Evolutionary conservation across 2,888 invertebrate species (phyloP).

Genomic region (Hyposoter didymator): DNA sequence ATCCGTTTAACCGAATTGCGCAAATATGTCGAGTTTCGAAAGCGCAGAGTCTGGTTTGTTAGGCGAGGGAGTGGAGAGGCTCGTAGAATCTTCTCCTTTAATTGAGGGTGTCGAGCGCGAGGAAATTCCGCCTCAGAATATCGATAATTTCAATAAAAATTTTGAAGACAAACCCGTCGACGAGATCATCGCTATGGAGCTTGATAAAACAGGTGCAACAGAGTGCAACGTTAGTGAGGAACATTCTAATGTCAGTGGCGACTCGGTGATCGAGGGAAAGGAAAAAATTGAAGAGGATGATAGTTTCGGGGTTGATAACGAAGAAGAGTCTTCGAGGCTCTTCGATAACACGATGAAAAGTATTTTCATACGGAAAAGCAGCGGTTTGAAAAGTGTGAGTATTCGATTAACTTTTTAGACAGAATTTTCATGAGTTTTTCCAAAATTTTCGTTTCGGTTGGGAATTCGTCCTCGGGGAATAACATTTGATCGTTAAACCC

Average conservation of each 20-base stretch:
- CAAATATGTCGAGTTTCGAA: neutral
- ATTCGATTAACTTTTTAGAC: neutral
- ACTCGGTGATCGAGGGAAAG: neutral
- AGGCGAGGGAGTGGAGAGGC: neutral
- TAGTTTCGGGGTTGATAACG: conserved; percentile 33
- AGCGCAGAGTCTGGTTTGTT: neutral
- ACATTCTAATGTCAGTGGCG: conserved; percentile 2
- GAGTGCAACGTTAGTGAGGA: neutral
- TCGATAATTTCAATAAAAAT: neutral
- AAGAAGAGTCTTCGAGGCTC: conserved; percentile 32
- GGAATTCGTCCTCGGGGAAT: neutral
- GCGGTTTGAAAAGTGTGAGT: conserved; percentile 39
- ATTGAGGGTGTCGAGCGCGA: neutral
- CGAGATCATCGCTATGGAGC: neutral
- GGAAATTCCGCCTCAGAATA: conserved; percentile 15
- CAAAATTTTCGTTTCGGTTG: neutral
- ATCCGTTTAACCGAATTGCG: neutral
- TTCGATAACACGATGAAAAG: conserved; percentile 39
- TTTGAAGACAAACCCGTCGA: conserved; percentile 11
- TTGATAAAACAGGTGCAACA: neutral
- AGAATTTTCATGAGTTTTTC: neutral
- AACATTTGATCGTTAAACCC: neutral
- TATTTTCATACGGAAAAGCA: conserved; percentile 53
- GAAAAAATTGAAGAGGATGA: conserved; percentile 13
- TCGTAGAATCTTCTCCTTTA: neutral